Percentiles rank a stretch among this genome's conserved stretches.
Conservation (phyloP, 2,113 vertebrate genomes). For the Sciurus niger region DNA sequence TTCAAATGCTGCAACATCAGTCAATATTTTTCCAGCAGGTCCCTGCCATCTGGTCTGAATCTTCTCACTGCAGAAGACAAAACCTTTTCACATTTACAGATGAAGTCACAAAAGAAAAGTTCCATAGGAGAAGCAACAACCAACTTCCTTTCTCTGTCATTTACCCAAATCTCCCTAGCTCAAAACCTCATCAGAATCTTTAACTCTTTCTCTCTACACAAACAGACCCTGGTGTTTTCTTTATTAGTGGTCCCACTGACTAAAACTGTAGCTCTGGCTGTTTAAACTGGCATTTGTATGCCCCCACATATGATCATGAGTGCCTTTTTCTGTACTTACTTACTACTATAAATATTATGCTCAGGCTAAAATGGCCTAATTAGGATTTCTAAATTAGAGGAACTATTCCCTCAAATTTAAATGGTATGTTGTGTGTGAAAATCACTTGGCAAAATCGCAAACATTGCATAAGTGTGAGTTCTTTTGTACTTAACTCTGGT, state of each 20-base stretch:
- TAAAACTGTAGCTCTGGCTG: background rate
- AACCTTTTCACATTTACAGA: conserved; percentile 52
- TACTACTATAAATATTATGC: background rate
- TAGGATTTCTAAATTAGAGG: background rate
- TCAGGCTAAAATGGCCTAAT: background rate
- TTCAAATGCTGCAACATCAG: conserved; percentile 43
- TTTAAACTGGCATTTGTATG: background rate
- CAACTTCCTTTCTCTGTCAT: background rate
- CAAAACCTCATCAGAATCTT: background rate
- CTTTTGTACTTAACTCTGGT: background rate
- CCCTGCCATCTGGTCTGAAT: conserved; percentile 39
- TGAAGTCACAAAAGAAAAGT: conserved; percentile 34
- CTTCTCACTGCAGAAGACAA: conserved; percentile 56
- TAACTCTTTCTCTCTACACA: background rate
- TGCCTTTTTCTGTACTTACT: background rate
- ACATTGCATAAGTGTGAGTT: background rate
- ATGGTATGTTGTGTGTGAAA: background rate
- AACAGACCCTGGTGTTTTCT: background rate
- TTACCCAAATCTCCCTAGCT: background rate
- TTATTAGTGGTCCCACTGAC: background rate
- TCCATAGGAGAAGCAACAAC: background rate
- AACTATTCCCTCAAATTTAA: conserved; percentile 51
- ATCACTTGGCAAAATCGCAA: conserved; percentile 19
- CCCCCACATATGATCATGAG: background rate
- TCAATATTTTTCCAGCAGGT: conserved; percentile 15